phyloP scores from a whole-genome alignment of 2,888 invertebrate genomes.

The Hirtodrosophila cameraria region DNA sequence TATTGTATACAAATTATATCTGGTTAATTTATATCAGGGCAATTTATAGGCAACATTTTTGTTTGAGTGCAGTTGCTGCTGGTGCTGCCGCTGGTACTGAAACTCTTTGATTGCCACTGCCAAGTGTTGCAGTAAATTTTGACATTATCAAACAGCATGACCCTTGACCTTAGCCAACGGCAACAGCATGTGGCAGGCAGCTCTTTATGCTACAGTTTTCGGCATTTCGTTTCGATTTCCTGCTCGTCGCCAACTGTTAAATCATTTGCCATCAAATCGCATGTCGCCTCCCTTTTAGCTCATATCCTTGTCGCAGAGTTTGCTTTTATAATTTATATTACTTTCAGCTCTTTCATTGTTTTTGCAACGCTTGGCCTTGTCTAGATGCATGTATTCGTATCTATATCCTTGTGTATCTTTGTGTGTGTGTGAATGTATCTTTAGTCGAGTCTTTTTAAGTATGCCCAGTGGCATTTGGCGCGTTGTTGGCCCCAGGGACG shows the following conservation, averaged over 20 bases:
- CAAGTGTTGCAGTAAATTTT: constrained; percentile 78
- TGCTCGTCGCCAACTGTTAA: constrained; percentile 51
- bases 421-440: constrained; percentile 24
- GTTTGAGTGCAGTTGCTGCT: constrained; percentile 25
- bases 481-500: constrained; percentile 46
- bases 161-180: constrained; percentile 73
- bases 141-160: constrained; percentile 63
- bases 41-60: too few species aligned
- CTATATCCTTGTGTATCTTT: constrained; percentile 13
- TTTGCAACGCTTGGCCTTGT: constrained; percentile 70
- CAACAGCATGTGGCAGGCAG: constrained; percentile 52
- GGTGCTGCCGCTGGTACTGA: constrained; percentile 13
- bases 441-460: constrained; percentile 61
- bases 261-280: constrained; percentile 74
- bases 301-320: constrained; percentile 77
- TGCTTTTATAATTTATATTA: constrained; percentile 78
- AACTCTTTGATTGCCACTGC: constrained; percentile 39
- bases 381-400: constrained; percentile 24
- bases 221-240: constrained; percentile 31
- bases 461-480: constrained; percentile 70
- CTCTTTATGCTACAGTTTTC: constrained; percentile 32
- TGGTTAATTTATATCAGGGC: too few species aligned
- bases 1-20: too few species aligned
- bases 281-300: constrained; percentile 50
- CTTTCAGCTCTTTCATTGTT: constrained; percentile 60